phyloP scores from a whole-genome alignment of 2,113 vertebrate species.

The Sceloporus undulatus region DNA sequence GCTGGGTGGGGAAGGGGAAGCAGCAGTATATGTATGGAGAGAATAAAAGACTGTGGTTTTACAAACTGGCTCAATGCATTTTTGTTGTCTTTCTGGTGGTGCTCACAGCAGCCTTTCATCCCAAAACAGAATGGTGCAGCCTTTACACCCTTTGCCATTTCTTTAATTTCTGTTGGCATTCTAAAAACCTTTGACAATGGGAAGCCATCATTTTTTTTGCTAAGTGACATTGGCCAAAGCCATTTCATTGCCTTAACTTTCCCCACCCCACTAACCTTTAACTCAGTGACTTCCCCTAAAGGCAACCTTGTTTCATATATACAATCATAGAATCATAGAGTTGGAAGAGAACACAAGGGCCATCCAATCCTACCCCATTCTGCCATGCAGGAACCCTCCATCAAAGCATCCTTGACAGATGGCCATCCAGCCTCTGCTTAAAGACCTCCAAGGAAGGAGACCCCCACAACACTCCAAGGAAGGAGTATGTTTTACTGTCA shows the following conservation, averaged over 20 bases:
- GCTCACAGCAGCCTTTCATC: background rate
- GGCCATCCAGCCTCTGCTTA: too few species aligned
- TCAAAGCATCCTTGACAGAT: too few species aligned
- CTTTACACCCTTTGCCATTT: background rate
- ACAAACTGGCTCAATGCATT: background rate
- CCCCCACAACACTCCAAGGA: too few species aligned
- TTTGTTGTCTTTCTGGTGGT: accelerated
- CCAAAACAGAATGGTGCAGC: background rate
- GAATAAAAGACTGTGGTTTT: accelerated
- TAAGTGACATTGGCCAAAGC: slow-evolving; percentile 29
- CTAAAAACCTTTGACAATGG: slow-evolving; percentile 5
- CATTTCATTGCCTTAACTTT: slow-evolving; percentile 27
- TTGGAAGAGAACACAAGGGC: too few species aligned
- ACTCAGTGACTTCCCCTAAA: background rate
- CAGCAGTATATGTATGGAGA: background rate
- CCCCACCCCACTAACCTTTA: background rate
- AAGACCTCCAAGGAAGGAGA: too few species aligned
- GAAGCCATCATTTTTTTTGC: background rate
- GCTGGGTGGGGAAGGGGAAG: too few species aligned
- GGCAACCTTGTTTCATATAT: too few species aligned
- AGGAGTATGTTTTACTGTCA: too few species aligned
- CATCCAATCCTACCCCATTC: too few species aligned
- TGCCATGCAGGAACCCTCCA: too few species aligned
- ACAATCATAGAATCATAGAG: too few species aligned
- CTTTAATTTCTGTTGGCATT: slow-evolving; percentile 41